phyloP scores from a whole-genome alignment of 2,888 invertebrate genomes.

The Temnothorax rugatulus region DNA sequence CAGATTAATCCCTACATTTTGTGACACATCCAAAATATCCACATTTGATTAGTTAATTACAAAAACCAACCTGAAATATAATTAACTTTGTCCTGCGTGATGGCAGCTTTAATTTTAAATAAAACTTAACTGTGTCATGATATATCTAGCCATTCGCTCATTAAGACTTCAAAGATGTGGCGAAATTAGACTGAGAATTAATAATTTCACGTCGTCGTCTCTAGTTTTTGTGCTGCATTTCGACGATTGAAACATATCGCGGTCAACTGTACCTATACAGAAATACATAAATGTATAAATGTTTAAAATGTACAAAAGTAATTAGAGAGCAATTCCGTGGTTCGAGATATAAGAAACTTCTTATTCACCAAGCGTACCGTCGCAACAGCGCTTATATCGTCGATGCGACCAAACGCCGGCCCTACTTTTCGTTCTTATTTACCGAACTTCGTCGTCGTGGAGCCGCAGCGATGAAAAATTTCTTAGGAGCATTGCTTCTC shows the following conservation, averaged over 20 bases:
- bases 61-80: neutral
- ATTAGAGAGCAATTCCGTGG: neutral
- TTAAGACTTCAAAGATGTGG: neutral
- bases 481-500: conserved; percentile 14
- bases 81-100: neutral
- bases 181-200: conserved; percentile 7
- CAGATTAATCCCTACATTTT: neutral
- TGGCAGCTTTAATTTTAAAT: neutral
- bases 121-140: neutral
- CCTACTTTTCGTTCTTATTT: conserved; percentile 42
- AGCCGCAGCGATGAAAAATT: conserved; percentile 35
- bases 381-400: neutral
- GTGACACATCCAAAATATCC: neutral
- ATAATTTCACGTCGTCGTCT: neutral
- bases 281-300: neutral
- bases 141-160: neutral
- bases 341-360: neutral
- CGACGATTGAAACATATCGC: neutral
- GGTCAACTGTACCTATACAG: no score
- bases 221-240: neutral
- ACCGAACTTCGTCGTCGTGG: conserved; percentile 38
- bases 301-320: neutral
- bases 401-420: conserved; percentile 1
- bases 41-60: neutral
- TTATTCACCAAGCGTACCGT: neutral